A percentile compares a stretch with the other conserved stretches of the same genome.
Conservation (phyloP, 2,888 invertebrate species). For the Lasioglossum villosulum region DNA sequence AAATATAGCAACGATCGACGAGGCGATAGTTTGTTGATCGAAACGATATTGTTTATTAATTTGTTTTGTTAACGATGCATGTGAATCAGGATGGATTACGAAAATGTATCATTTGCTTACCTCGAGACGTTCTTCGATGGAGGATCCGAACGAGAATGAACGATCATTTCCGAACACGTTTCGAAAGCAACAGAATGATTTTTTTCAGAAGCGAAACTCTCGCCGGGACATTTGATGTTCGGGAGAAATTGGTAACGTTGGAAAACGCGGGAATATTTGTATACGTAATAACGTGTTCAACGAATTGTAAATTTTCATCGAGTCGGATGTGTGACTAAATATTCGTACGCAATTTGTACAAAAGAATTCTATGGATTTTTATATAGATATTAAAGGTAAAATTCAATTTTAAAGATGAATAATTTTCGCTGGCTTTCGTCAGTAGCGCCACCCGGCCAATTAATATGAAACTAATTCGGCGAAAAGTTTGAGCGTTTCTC, state of each 20-base stretch:
- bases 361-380: not conserved
- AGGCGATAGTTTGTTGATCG: not conserved
- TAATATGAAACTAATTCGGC: not conserved
- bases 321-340: not conserved
- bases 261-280: not conserved
- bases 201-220: not conserved
- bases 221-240: not conserved
- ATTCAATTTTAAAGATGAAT: not conserved
- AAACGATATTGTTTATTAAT: not conserved
- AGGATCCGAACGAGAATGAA: not conserved
- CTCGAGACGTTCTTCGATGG: not conserved
- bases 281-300: not conserved
- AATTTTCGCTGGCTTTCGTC: not conserved
- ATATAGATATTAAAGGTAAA: not conserved
- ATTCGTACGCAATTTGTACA: not conserved
- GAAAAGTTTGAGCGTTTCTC: not conserved
- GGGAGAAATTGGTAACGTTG: not conserved
- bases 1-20: conserved; percentile 37
- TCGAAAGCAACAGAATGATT: not conserved
- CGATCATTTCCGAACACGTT: not conserved
- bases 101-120: conserved; percentile 26
- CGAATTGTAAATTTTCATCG: not conserved
- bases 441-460: not conserved
- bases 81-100: conserved; percentile 41
- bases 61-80: not conserved